Base-by-base conservation (phyloP, 2,113 vertebrate species). In the Corvus cornix region DNA sequence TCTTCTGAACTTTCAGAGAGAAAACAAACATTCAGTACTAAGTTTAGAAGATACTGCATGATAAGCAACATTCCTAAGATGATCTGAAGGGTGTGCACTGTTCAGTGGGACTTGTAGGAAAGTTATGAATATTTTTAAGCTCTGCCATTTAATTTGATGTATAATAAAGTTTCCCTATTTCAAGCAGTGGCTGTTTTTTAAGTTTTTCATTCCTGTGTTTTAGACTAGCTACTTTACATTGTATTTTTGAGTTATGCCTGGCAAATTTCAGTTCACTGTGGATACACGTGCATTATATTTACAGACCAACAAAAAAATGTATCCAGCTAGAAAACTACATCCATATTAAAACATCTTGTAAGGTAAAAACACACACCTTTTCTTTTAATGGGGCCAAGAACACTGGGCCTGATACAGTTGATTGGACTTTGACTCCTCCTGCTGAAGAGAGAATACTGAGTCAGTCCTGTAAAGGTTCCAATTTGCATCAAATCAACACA, bases 391-490 rank as follows among this genome's bases (percentile, higher is more conserved):
- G 99, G 99, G 63, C 99, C 99, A 55, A 99, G 98, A 90, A 98
- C 99, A 97, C 99, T 99, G 95, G 99, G 99, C 94, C 98, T 98
- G 97, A 99, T 99, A 93, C 99, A 99, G 97, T 99, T 99, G 96
- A 99, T 99, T 9, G 99, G 99, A 96, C 99, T 99, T 95, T 99
- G 99, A 97, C 98, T 99, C 91, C 99, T 98, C 90, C 99, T 98
- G 96, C 98, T 99, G 96, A 90, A 90, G 87, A 91, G 52, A 92
- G 62, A 78, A 96, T 7, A 62, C 27, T 87, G 35, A 92, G 31
- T 59, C 94, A 91, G 70, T 69, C 13, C 43, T 75, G 41, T 58
- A 91, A 66, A 72, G 23, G 41, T 90, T 94, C 66, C 59, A 72
- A 16, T 51, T 72, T 59, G 41, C 44, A 70, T 31, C 67, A 91